Evolutionary conservation across 1,140 invertebrate species (phyloP), one percentile per base, ranked within the genome.

Genomic region (Brachionus calyciflorus): DNA sequence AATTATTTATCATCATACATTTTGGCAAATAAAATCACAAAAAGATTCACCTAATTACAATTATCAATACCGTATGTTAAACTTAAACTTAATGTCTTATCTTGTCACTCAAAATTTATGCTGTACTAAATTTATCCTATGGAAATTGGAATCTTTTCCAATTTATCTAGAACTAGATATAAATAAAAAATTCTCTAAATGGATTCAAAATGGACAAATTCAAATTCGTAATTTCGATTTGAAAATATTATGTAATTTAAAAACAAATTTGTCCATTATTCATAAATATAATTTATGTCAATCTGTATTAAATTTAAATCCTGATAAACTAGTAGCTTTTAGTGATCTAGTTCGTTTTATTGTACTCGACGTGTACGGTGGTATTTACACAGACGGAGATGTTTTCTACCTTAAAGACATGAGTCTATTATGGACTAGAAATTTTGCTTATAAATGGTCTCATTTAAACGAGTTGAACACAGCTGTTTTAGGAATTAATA

Each of bases 391-490:
- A 4, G 63, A 69, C n/a, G 63, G 63, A 14, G 63, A 69, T 49
- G 63, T 69, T 3, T 28, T 69, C 14, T 44, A n/a, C 28, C 37
- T 69, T 12, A 44, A 30, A 10, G 63, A 69, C 21, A 69, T 19
- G 2, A 24, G 4, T 21, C 28, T 69, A 28, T 49, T 69, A 24
- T 69, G 63, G 63, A 26, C 41, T 3, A 9, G 21, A 4, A 69
- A 49, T 28, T 69, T 69, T 28, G 63, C 63, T 3, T 69, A 69
- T n/a, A 19, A n/a, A 69, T 69, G 63, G 63, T 69, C 63, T 17
- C n/a, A 46, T 44, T 17, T 17, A 41, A 10, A 41, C 14, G 14
- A 37, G 10, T 41, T 46, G 2, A 69, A 69, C 21, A 69, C 63
- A 28, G 63, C 63, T 41, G 37, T 69, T 1, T 24, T 69, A 10